phyloP scores from a whole-genome alignment of 2,888 invertebrate genomes.

The Pardosa pseudoannulata region DNA sequence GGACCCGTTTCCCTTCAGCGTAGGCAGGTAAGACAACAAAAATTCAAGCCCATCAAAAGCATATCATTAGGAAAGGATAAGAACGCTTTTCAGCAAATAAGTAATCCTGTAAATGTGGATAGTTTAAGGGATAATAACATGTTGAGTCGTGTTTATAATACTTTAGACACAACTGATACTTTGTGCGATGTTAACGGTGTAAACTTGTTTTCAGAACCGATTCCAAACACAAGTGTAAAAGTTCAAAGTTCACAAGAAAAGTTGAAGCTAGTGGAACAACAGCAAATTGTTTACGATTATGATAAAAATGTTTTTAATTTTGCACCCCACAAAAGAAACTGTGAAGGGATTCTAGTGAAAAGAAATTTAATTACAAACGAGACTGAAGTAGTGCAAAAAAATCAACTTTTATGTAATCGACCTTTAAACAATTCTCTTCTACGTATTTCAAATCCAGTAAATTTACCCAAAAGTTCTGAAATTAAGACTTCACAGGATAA shows the following conservation, averaged over 20 bases:
- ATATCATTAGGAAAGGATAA: constrained; percentile 45
- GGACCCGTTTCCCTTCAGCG: neutral
- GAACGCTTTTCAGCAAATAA: constrained; percentile 52
- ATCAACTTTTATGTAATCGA: neutral
- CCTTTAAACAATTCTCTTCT: too few relatives aligned
- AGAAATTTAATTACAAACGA: neutral
- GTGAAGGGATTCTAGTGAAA: neutral
- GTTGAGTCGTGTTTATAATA: too few relatives aligned
- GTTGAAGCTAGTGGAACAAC: too few relatives aligned
- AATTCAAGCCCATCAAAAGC: constrained; percentile 28
- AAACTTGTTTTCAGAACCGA: too few relatives aligned
- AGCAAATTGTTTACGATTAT: too few relatives aligned
- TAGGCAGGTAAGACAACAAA: neutral
- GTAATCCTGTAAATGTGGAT: constrained; percentile 28
- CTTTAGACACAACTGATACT: too few relatives aligned
- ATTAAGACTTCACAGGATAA: too few relatives aligned
- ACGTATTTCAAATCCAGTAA: too few relatives aligned
- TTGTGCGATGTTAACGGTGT: too few relatives aligned
- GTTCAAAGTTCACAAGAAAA: too few relatives aligned
- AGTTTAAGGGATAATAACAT: neutral
- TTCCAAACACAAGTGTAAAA: too few relatives aligned
- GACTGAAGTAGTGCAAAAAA: neutral
- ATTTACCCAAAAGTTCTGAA: too few relatives aligned
- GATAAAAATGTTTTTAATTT: neutral
- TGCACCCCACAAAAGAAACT: neutral